Evolutionary conservation across 2,888 invertebrate species (phyloP).

Genomic region (Trichopria drosophilae): DNA sequence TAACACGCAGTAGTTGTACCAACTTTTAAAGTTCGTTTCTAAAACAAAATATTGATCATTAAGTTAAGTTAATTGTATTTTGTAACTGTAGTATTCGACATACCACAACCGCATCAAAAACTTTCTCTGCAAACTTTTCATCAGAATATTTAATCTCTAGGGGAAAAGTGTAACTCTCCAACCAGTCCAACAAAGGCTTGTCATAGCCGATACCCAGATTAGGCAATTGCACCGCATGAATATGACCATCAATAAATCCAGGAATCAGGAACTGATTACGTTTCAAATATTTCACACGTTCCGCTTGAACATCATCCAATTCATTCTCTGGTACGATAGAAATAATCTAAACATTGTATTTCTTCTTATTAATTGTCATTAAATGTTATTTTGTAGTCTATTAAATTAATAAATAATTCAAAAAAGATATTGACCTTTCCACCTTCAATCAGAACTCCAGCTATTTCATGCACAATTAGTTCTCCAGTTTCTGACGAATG

Average conservation of each 20-base stretch:
- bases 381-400: not conserved
- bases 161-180: constrained; percentile 83
- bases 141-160: constrained; percentile 75
- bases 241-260: constrained; percentile 87
- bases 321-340: not conserved
- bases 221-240: constrained; percentile 87
- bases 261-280: constrained; percentile 75
- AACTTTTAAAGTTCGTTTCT: constrained; percentile 73
- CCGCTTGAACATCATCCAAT: constrained; percentile 7
- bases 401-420: not conserved
- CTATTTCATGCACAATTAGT: constrained; percentile 42
- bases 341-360: not conserved
- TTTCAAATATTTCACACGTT: constrained; percentile 39
- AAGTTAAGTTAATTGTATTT: constrained; percentile 2
- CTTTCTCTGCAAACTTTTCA: constrained; percentile 67
- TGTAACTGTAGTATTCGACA: constrained; percentile 37
- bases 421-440: constrained; percentile 46
- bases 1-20: constrained; percentile 92
- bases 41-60: constrained; percentile 19
- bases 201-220: constrained; percentile 84
- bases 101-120: constrained; percentile 81
- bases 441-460: constrained; percentile 44
- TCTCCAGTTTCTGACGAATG: constrained; percentile 43
- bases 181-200: constrained; percentile 79
- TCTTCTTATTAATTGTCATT: constrained; percentile 14